A percentile compares a stretch with the other conserved stretches of the same genome.
phyloP scores from a whole-genome alignment of 2,888 invertebrate genomes.

The Platycheirus albimanus region DNA sequence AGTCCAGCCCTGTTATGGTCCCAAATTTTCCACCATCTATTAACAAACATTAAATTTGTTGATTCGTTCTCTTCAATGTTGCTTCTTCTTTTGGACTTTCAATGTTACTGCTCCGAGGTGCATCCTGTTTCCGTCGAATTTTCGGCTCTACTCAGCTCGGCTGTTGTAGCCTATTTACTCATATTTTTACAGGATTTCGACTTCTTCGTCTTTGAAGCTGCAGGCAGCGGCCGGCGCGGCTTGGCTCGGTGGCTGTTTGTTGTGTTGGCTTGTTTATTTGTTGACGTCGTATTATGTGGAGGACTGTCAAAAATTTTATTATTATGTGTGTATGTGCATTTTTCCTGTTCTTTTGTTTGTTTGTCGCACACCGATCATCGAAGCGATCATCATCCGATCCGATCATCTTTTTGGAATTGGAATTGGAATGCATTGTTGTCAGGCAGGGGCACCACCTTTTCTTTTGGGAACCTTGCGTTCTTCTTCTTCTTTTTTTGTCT shows the following conservation, averaged over 20 bases:
- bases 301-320: slow-evolving; percentile 69
- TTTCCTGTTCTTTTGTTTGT: slow-evolving; percentile 71
- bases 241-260: slow-evolving; percentile 37
- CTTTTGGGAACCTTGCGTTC: slow-evolving; percentile 57
- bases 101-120: slow-evolving; percentile 33
- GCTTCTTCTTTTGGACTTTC: slow-evolving; percentile 9
- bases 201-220: slow-evolving; percentile 16
- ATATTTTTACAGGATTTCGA: slow-evolving; percentile 20
- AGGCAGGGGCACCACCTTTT: slow-evolving; percentile 64
- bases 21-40: slow-evolving; percentile 26
- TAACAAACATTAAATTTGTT: slow-evolving; percentile 58
- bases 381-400: slow-evolving; percentile 71
- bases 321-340: slow-evolving; percentile 63
- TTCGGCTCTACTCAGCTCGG: slow-evolving; percentile 17
- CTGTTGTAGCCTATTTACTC: slow-evolving; percentile 40
- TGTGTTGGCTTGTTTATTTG: slow-evolving; percentile 63
- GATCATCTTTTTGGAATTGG: slow-evolving; percentile 52
- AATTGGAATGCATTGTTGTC: slow-evolving; percentile 72
- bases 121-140: slow-evolving; percentile 64
- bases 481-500: slow-evolving; percentile 28
- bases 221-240: neutral
- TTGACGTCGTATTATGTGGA: slow-evolving; percentile 67
- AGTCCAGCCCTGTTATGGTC: neutral
- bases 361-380: slow-evolving; percentile 70
- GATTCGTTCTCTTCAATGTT: slow-evolving; percentile 43